Conservation (phyloP, 2,888 invertebrate genomes). For the Mycalesis mineus region DNA sequence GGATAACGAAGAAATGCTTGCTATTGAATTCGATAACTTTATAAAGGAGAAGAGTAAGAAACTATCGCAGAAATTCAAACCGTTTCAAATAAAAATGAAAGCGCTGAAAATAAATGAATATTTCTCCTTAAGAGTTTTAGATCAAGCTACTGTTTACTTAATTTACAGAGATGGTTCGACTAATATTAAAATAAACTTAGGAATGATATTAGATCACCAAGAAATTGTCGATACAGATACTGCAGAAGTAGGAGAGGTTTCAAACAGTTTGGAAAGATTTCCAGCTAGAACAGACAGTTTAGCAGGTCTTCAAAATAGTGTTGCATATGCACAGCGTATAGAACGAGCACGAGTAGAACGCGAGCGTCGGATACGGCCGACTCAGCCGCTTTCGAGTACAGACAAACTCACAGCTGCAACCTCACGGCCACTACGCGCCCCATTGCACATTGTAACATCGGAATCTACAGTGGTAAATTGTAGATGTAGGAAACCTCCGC, state of each 20-base stretch:
- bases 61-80: conserved; percentile 57
- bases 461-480: conserved; percentile 26
- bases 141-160: conserved; percentile 63
- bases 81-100: conserved; percentile 70
- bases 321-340: conserved; percentile 50
- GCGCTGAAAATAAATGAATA: conserved; percentile 68
- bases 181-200: conserved; percentile 63
- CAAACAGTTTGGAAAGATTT: conserved; percentile 35
- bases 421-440: conserved; percentile 45
- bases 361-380: conserved; percentile 44
- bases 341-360: conserved; percentile 48
- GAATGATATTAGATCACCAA: conserved; percentile 72
- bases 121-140: conserved; percentile 62
- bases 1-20: conserved; percentile 66
- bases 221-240: conserved; percentile 66
- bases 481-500: conserved; percentile 44
- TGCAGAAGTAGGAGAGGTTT: conserved; percentile 41
- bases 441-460: conserved; percentile 37
- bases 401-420: conserved; percentile 46
- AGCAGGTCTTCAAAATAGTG: conserved; percentile 51
- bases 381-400: conserved; percentile 41
- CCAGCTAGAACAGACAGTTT: conserved; percentile 56
- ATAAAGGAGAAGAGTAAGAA: conserved; percentile 67
- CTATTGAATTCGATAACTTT: conserved; percentile 67
- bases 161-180: conserved; percentile 60